Evolutionary conservation across 2,113 vertebrate genomes (phyloP).

Genomic region (Heterocephalus glaber): DNA sequence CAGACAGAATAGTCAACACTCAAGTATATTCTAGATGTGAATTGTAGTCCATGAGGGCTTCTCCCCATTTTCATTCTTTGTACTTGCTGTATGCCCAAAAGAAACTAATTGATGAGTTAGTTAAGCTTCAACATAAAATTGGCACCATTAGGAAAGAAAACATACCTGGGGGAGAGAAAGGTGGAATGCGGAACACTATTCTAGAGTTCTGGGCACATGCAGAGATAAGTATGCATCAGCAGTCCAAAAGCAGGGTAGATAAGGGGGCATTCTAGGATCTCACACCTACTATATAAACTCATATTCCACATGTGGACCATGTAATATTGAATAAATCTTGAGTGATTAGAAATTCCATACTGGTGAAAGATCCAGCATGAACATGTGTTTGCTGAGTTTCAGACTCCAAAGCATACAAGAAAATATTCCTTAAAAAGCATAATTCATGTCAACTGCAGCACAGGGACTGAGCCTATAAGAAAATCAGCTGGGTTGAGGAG

Average conservation of each 20-base stretch:
- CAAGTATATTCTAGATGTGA: background rate
- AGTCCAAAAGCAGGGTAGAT: background rate
- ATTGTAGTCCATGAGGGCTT: background rate
- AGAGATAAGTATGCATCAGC: background rate
- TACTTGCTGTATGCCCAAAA: background rate
- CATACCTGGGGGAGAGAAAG: background rate
- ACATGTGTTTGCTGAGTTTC: constrained; percentile 34
- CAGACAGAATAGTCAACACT: background rate
- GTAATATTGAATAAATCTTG: background rate
- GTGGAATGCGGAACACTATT: background rate
- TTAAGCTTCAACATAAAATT: constrained; percentile 23
- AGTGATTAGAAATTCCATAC: background rate
- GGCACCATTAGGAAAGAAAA: background rate
- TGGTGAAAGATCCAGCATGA: constrained; percentile 16
- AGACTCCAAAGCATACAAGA: background rate
- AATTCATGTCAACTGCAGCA: background rate
- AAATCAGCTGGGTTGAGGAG: background rate
- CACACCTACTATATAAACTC: background rate
- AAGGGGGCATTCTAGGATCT: background rate
- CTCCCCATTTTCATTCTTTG: constrained; percentile 22
- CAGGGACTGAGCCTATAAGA: background rate
- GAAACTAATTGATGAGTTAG: background rate
- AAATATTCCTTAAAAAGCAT: constrained; percentile 7
- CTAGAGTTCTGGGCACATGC: background rate
- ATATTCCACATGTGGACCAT: background rate